Evolutionary conservation across 2,888 invertebrate genomes (phyloP).

Genomic region (Sarcophaga subvicina): DNA sequence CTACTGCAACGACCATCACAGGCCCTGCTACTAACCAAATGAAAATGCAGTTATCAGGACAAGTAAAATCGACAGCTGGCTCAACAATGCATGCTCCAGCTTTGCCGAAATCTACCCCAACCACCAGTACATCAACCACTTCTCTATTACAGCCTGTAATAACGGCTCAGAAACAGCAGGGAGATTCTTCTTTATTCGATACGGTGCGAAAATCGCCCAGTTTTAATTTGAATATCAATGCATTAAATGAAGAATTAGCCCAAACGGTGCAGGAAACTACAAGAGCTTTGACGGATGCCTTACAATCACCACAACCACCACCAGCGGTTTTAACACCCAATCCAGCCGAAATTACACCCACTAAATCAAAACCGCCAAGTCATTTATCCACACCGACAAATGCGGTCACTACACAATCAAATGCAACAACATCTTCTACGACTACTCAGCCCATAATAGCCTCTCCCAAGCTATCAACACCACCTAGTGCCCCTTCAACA

Average conservation of each 20-base stretch:
- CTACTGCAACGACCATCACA: conserved; percentile 32
- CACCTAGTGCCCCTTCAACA: conserved; percentile 42
- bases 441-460: conserved; percentile 31
- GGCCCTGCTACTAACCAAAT: conserved; percentile 19
- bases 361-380: conserved; percentile 33
- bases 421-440: conserved; percentile 30
- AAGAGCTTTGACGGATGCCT: conserved; percentile 76
- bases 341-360: conserved; percentile 54
- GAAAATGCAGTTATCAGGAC: conserved; percentile 29
- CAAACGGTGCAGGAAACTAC: conserved; percentile 80
- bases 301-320: conserved; percentile 72
- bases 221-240: conserved; percentile 80
- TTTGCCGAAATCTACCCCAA: conserved; percentile 60
- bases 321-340: conserved; percentile 54
- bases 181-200: conserved; percentile 81
- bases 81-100: conserved; percentile 61
- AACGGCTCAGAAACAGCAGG: conserved; percentile 68
- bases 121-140: conserved; percentile 46
- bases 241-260: conserved; percentile 79
- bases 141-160: conserved; percentile 44
- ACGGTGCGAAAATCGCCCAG: conserved; percentile 80
- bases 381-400: conserved; percentile 25
- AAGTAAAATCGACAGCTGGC: conserved; percentile 49
- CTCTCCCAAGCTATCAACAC: conserved; percentile 61
- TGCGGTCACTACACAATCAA: conserved; percentile 36